Evolutionary conservation across 2,797 vertebrate species (phyloP).

Genomic region (Spinus pinus): DNA sequence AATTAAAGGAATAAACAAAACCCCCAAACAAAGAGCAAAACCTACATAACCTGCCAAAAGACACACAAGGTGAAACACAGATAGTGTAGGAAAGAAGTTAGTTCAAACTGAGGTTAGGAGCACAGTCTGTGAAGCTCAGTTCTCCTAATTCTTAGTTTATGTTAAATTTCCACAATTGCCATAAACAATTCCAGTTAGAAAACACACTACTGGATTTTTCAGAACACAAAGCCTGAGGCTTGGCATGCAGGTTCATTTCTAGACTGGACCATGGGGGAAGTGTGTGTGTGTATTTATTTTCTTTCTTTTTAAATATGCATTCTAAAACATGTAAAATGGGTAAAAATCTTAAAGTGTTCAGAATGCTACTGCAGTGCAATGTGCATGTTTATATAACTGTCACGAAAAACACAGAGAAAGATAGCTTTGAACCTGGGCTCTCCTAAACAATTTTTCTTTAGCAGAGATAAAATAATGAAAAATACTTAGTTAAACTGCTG

Average conservation of each 20-base stretch:
- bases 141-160: not conserved
- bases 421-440: not conserved
- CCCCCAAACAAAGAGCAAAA: not conserved
- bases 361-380: not conserved
- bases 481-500: constrained; percentile 67
- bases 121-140: not conserved
- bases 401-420: not conserved
- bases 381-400: not conserved
- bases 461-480: constrained; percentile 58
- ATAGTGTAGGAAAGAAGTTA: not conserved
- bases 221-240: not conserved
- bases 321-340: not conserved
- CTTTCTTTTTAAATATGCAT: not conserved
- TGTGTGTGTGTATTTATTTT: rapidly evolving
- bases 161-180: not conserved
- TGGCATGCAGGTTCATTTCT: not conserved
- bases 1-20: not conserved
- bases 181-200: not conserved
- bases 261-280: rapidly evolving
- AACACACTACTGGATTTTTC: not conserved
- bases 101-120: not conserved
- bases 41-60: not conserved
- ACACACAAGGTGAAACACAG: not conserved
- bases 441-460: not conserved
- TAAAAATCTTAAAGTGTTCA: not conserved